These are phyloP conservation scores for Myotis vivesi DNA, from an alignment of 2,797 vertebrate genomes.

Conservation along the genomic window DNA sequence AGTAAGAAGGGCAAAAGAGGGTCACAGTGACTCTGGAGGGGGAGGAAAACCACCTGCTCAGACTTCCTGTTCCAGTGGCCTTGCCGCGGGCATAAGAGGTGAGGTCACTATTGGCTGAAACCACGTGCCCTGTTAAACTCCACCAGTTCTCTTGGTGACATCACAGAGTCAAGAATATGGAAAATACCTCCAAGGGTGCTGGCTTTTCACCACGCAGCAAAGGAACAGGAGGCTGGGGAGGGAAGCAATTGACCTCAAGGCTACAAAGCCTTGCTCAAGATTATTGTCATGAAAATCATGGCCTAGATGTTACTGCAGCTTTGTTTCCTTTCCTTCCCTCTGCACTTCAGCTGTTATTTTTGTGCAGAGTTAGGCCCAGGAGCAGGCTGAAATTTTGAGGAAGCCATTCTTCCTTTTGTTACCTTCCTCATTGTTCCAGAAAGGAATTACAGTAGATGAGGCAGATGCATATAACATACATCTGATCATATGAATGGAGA, in stretches of 20 bases:
- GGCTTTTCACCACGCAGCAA: not conserved
- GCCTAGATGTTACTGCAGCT: not conserved
- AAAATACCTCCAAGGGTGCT: not conserved
- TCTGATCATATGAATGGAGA: not conserved
- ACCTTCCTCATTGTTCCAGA: not conserved
- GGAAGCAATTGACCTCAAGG: not conserved
- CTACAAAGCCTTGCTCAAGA: not conserved
- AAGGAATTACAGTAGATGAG: not conserved
- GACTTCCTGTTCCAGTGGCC: not conserved
- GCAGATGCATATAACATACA: not conserved
- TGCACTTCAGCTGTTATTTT: not conserved
- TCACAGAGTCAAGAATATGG: not conserved
- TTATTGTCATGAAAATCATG: not conserved
- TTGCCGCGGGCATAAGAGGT: not conserved
- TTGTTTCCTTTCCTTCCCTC: not conserved
- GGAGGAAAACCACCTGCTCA: not conserved
- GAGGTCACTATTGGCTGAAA: slow-evolving; percentile 6
- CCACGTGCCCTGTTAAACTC: not conserved
- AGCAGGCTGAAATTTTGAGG: not conserved
- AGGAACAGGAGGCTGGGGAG: not conserved
- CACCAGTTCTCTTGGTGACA: not conserved
- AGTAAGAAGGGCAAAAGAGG: not conserved
- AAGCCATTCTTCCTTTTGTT: not conserved
- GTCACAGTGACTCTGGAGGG: not conserved
- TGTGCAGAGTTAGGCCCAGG: not conserved